These are phyloP conservation scores for Etia nguti DNA, from an alignment of 2,113 vertebrate genomes.

Conservation along the genomic window DNA sequence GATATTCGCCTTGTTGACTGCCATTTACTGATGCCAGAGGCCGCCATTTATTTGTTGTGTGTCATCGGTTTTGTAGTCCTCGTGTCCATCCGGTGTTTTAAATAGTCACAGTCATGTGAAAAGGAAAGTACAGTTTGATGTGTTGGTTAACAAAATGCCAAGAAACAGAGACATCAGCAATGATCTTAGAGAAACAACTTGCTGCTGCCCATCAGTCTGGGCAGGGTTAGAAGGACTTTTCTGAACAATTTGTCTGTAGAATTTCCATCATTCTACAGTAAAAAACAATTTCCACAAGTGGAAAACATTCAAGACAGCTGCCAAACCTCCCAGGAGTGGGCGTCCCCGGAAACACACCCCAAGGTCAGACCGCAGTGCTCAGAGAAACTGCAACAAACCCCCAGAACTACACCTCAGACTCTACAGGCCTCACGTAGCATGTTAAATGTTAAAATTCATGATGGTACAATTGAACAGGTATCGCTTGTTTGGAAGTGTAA, in stretches of 20 bases:
- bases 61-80: background rate
- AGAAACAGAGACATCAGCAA: background rate
- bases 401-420: background rate
- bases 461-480: background rate
- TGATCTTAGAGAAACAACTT: background rate
- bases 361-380: background rate
- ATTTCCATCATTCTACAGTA: background rate
- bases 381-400: no score
- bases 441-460: background rate
- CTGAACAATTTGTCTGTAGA: background rate
- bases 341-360: accelerated
- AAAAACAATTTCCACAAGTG: background rate
- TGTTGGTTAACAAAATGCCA: background rate
- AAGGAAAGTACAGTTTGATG: background rate
- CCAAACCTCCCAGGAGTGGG: background rate
- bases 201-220: background rate
- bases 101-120: background rate
- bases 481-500: background rate
- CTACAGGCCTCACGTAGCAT: background rate
- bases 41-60: background rate
- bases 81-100: accelerated
- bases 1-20: background rate
- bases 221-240: background rate
- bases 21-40: background rate
- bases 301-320: background rate